These are phyloP conservation scores for Mus spicilegus DNA, from an alignment of 2,113 vertebrate genomes.

Conservation along the genomic window DNA sequence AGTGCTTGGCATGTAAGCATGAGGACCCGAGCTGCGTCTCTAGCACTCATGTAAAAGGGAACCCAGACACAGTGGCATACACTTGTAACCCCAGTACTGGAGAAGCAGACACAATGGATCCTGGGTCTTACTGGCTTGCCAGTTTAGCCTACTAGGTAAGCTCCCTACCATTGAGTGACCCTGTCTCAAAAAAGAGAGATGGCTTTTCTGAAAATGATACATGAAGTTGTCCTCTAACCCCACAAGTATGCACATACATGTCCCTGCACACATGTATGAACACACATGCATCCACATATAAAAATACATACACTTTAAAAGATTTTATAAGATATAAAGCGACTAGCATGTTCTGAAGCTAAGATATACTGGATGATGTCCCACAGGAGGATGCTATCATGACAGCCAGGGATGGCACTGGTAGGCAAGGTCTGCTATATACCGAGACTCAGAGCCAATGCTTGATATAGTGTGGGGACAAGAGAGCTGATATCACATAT, in stretches of 20 bases:
- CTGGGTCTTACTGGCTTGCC: not conserved
- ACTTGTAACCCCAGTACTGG: not conserved
- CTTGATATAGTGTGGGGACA: constrained; percentile 89
- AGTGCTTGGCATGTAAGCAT: not conserved
- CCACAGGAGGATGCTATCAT: constrained; percentile 83
- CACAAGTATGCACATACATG: not conserved
- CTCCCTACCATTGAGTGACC: not conserved
- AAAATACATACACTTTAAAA: constrained; percentile 40
- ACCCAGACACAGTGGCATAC: not conserved
- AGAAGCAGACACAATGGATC: not conserved
- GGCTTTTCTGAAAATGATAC: not conserved
- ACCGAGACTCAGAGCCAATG: constrained; percentile 87
- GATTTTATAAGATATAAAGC: constrained; percentile 87
- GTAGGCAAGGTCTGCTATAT: constrained; percentile 85
- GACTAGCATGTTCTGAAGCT: constrained; percentile 87
- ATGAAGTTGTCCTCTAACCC: not conserved
- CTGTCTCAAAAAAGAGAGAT: not conserved
- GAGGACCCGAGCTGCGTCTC: not conserved
- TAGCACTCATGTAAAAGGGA: not conserved
- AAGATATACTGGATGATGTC: constrained; percentile 88
- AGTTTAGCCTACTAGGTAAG: not conserved
- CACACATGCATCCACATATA: not conserved
- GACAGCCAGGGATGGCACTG: constrained; percentile 74
- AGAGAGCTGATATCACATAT: constrained; percentile 83
- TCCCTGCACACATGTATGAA: not conserved